Evolutionary conservation across 2,797 vertebrate species (phyloP).

Genomic region (Odontamblyopus lacepedii): DNA sequence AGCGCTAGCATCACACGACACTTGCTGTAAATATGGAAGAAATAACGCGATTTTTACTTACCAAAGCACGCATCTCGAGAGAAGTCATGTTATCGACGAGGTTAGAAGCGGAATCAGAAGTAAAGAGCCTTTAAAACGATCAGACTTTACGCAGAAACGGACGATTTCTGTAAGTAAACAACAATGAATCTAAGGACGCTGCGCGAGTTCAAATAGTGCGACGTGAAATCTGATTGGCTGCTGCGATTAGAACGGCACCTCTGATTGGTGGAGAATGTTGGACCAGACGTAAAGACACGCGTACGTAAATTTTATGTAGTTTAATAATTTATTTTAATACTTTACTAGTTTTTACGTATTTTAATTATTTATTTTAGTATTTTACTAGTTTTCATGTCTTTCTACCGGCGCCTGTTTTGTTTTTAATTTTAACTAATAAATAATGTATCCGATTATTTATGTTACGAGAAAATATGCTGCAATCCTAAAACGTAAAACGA

Average conservation of each 20-base stretch:
- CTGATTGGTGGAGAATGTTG: conserved; percentile 50
- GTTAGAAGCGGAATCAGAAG: not conserved
- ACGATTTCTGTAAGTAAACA: conserved; percentile 1
- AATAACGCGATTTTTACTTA: not conserved
- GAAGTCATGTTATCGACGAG: not conserved
- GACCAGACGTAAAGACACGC: not conserved
- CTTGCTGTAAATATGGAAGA: not conserved
- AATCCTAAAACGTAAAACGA: no score
- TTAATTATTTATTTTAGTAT: not conserved
- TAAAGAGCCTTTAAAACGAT: not conserved
- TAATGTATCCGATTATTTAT: no score
- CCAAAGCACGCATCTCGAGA: not conserved
- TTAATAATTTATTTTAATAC: no score
- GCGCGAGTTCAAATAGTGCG: conserved; percentile 62
- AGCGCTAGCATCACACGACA: not conserved
- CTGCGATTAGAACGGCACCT: not conserved
- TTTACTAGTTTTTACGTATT: no score
- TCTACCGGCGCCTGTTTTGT: no score
- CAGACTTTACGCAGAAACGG: not conserved
- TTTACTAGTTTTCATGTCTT: no score
- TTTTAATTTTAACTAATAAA: no score
- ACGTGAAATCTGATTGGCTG: conserved; percentile 52
- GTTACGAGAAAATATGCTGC: no score
- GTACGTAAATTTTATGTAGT: not conserved
- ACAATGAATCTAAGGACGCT: not conserved